Base-by-base conservation (phyloP, 2,888 invertebrate species). In the Malthinus flaveolus region DNA sequence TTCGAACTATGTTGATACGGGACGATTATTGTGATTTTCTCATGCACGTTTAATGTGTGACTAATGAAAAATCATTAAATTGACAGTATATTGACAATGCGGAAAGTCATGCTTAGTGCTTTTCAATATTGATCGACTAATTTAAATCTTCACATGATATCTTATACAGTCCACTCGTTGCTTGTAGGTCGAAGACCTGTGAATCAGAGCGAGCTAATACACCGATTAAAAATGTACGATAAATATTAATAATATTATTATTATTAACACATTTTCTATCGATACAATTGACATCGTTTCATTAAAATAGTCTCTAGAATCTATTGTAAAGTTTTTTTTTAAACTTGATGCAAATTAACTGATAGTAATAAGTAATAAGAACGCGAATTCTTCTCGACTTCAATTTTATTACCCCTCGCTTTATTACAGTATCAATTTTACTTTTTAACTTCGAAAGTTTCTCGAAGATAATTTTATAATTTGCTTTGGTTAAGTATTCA, bases 111-210 rank as follows among this genome's bases (percentile, higher is more conserved):
- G 68, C 68, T 70, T 65, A 57, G 56, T 68, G 68, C 67, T 57
- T 64, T 63, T 51, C 65, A 65, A 67, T 63, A 66, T 37, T 68
- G 62, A 63, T 46, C 61, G 58, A 59, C 62, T 65, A 69, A 69
- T 69, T 69, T 69, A 68, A 67, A 68, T 69, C 68, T 68, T 69
- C 69, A 68, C 68, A 69, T 68, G 68, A 68, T 68, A 67, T 68
- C 68, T 64, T 68, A 61, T 51, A 45, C 35, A 50, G 23, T 23
- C 23, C 23, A 23, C 23, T 23, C 23, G 5, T 53, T 53, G 55
- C 58, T 60, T 49, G 56, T 62, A 59, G 59, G 59, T 51, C 54
- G 55, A 54, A 60, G 62, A 58, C 58, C 63, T 58, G 48, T 51
- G 63, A 63, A 63, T 63, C 61, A 63, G 63, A 63, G 63, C 63